Base-by-base conservation (phyloP, 1,140 invertebrate genomes). In the Macrosteles quadrilineatus region DNA sequence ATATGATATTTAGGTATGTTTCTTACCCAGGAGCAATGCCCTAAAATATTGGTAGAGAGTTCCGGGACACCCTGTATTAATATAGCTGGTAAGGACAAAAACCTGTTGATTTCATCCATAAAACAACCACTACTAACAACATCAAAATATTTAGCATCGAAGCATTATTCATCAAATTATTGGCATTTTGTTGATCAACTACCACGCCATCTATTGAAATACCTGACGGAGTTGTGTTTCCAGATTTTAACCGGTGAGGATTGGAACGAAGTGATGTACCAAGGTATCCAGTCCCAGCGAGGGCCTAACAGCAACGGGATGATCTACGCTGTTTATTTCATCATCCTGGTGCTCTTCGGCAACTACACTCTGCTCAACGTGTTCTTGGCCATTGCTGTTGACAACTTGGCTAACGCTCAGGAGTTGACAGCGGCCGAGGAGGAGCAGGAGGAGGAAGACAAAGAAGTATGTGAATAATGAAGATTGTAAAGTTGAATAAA, bases 181-280 rank as follows among this genome's bases (percentile, higher is more conserved):
- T 69, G 27, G 21, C 57, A 29, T 70, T 64, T 64, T 59, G 32
- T 53, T 65, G 63, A 30, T 50, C 14, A 12, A 14, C 21, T 31
- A 66, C 21, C 9, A 43, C n/a, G n/a, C 40, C 40, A 11, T 43
- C n/a, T 11, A 9, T 11, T 43, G n/a, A 64, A 57, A n/a, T n/a
- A n/a, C n/a, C n/a, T 73, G n/a, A 32, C 29, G 70, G 3, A 12
- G 27, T 14, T 59, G 9, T 59, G 14, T 75, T 71, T 69, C 23
- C 77, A 95, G 97, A 99, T 99, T 80, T 85, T 99, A 81, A 99
- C 98, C 78, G 98, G 98, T 78, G 98, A 99, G 88, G 98, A 99
- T 87, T 99, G 98, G 98, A 99, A 99, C 83, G 97, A 99, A 87
- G 97, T 99, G 59, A 99, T 99, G 98, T 99, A 99, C 83, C 88